Percentiles rank a stretch among this genome's conserved stretches.
Evolutionary conservation across 1,140 invertebrate genomes (phyloP).

Genomic region (Cotesia typhae): DNA sequence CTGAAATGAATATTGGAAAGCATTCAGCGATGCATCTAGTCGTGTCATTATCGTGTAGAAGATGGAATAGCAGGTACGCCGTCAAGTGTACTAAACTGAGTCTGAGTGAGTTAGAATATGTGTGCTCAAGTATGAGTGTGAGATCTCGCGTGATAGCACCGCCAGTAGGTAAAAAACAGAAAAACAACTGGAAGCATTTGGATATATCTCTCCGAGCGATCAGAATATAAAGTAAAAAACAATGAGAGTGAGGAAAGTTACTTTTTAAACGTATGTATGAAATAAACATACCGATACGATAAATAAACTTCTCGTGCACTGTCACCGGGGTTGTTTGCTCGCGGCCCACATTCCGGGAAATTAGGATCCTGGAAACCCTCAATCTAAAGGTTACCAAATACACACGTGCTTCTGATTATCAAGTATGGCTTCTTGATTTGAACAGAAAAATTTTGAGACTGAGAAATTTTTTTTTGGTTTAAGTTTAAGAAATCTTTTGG

Average conservation of each 20-base stretch:
- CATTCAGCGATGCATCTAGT: conserved; percentile 36
- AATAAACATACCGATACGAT: too few relatives aligned
- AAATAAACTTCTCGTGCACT: too few relatives aligned
- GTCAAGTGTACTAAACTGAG: conserved; percentile 13
- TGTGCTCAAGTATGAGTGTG: background rate
- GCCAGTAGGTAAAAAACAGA: conserved; percentile 20
- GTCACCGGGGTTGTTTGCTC: too few relatives aligned
- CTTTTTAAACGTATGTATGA: too few relatives aligned
- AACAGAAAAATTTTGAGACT: too few relatives aligned
- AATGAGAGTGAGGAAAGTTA: conserved; percentile 14
- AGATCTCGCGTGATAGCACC: background rate
- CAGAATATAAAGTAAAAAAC: conserved; percentile 34
- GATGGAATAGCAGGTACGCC: conserved; percentile 36
- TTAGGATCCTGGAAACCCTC: too few relatives aligned
- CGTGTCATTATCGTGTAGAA: conserved; percentile 40
- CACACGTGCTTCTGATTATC: too few relatives aligned
- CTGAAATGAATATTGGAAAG: conserved; percentile 42
- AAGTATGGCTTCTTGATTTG: background rate
- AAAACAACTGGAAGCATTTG: conserved; percentile 38
- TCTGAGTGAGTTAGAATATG: too few relatives aligned
- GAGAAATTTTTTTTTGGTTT: too few relatives aligned
- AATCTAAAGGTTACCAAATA: too few relatives aligned
- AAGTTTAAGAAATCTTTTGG: too few relatives aligned
- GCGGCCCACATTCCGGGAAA: too few relatives aligned
- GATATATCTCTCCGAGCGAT: conserved; percentile 36